Evolutionary conservation across 2,113 vertebrate species (phyloP).

Genomic region (Podarcis muralis): DNA sequence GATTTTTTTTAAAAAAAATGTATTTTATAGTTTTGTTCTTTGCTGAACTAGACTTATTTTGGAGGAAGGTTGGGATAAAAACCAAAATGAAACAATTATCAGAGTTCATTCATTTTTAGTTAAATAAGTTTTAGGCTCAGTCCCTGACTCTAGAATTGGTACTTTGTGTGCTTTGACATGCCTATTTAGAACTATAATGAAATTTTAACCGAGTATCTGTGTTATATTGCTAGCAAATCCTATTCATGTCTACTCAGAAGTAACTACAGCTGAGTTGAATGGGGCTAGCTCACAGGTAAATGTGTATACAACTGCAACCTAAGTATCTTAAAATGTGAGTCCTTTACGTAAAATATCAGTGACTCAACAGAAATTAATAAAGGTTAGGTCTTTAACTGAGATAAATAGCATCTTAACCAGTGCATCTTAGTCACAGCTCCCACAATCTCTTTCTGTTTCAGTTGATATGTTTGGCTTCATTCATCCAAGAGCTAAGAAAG

Average conservation of each 20-base stretch:
- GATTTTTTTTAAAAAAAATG: too few relatives aligned
- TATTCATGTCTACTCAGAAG: too few relatives aligned
- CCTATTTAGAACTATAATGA: conserved; percentile 30
- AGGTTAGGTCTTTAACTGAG: conserved; percentile 52
- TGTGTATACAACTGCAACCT: not conserved
- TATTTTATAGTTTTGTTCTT: too few relatives aligned
- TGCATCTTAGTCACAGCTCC: conserved; percentile 41
- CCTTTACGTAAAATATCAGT: conserved; percentile 31
- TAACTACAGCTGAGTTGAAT: too few relatives aligned
- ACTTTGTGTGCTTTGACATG: conserved; percentile 19
- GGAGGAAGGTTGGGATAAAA: too few relatives aligned
- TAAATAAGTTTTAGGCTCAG: not conserved
- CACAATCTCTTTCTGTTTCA: conserved; percentile 47
- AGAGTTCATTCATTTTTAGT: conserved; percentile 14
- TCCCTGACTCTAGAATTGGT: not conserved
- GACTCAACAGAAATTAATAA: conserved; percentile 54
- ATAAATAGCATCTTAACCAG: conserved; percentile 56
- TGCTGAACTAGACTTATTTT: too few relatives aligned
- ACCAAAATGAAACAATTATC: too few relatives aligned
- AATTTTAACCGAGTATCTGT: conserved; percentile 36
- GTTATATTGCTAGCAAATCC: conserved; percentile 26
- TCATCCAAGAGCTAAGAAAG: conserved; percentile 40
- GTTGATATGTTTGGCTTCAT: conserved; percentile 21
- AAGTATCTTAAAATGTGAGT: conserved; percentile 46
- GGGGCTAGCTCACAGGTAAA: too few relatives aligned